Evolutionary conservation across 2,797 vertebrate species (phyloP).

Genomic region (Rhyacichthys aspro): DNA sequence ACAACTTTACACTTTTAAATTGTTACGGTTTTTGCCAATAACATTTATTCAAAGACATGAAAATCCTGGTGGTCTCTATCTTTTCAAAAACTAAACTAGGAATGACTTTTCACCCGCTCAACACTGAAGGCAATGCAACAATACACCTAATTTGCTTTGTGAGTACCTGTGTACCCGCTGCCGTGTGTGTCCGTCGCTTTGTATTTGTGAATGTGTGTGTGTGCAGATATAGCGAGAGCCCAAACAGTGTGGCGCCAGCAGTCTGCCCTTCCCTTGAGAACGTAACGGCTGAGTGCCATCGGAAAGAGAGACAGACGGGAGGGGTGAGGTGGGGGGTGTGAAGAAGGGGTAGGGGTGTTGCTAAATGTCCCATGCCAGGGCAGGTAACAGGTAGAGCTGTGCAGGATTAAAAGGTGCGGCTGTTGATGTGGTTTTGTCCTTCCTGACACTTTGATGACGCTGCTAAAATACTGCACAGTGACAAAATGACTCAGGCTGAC

Average conservation of each 20-base stretch:
- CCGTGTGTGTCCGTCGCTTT: constrained; percentile 39
- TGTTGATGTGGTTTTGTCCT: constrained; percentile 33
- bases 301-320: constrained; percentile 64
- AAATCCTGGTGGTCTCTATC: constrained; percentile 50
- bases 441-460: constrained; percentile 1
- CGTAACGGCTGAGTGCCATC: constrained; percentile 83
- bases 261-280: constrained; percentile 84
- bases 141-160: constrained; percentile 78
- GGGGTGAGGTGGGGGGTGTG: constrained; percentile 21
- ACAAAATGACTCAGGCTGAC: constrained; percentile 40
- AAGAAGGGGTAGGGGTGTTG: constrained; percentile 21
- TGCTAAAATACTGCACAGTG: not conserved
- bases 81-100: constrained; percentile 53
- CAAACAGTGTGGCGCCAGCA: constrained; percentile 84
- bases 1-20: too few species aligned
- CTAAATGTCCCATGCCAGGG: constrained; percentile 33
- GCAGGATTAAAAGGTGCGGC: constrained; percentile 51
- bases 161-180: constrained; percentile 57
- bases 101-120: constrained; percentile 58
- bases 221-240: constrained; percentile 59
- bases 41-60: constrained; percentile 10
- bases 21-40: too few species aligned
- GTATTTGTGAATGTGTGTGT: constrained; percentile 50
- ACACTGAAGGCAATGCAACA: constrained; percentile 69
- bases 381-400: constrained; percentile 51